Evolutionary conservation across 2,888 invertebrate genomes (phyloP), one percentile per base, ranked within the genome.

Genomic region (Tetragnatha montana): DNA sequence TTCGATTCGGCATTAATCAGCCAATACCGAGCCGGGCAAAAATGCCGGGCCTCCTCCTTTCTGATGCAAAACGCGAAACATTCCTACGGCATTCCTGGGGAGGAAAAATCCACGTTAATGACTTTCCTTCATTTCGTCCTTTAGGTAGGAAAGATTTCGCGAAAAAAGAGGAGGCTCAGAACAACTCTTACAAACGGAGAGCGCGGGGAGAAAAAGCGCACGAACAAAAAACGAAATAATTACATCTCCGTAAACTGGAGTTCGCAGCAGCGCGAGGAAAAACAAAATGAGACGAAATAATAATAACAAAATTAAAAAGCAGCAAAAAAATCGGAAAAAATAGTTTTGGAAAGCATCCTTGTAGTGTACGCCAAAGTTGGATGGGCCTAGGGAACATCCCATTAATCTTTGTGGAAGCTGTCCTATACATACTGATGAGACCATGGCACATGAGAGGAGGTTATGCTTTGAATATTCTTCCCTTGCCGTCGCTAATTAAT

Each of bases 401-500:
- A 90, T 90, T 90, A 90, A 90, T 90, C 89, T 87, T 87, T 81
- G 22, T 71, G 6, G 49, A 73, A 81, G 86, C 89, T 87, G 86
- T 87, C 86, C 86, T 82, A 79, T 87, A 60, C 89, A 90, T 90
- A 90, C 89, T 90, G 89, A 90, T 90, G 89, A 90, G 87, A 73
- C 74, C 12, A 82, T 79, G 74, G 76, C 78, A 82, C 76, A 83
- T 88, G 81, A 81, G 89, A 87, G 85, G 85, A 85, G 89, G 85
- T 71, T 87, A 90, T 90, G 86, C 82, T 87, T 81, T 90, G 89
- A 82, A 90, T 87, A 90, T 82, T 82, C 86, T 87, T 86, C 82
- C 47, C 79, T 78, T 69, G 81, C 78, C 81, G 73, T 82, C 50
- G 89, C 89, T 90, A 90, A 90, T 90, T 90, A 86, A 90, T 90